phyloP scores from a whole-genome alignment of 2,888 invertebrate genomes.

The Lobophora halterata region DNA sequence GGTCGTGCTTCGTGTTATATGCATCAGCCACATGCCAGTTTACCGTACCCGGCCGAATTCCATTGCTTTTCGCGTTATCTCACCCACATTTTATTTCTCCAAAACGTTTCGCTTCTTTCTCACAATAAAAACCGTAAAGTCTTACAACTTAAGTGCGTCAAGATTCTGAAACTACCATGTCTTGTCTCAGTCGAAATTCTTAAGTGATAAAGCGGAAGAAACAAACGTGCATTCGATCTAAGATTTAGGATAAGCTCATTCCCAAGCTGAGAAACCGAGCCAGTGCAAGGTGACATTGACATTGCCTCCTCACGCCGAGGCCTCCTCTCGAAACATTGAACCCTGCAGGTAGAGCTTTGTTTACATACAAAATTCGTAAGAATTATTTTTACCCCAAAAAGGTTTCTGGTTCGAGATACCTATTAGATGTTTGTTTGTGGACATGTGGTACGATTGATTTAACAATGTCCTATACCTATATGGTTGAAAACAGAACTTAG shows the following conservation, averaged over 20 bases:
- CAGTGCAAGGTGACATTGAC: conserved; percentile 73
- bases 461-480: too few species aligned
- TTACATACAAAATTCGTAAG: conserved; percentile 38
- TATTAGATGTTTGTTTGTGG: too few species aligned
- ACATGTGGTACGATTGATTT: too few species aligned
- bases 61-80: conserved; percentile 58
- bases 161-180: not conserved
- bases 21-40: conserved; percentile 34
- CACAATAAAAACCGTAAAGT: not conserved
- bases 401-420: too few species aligned
- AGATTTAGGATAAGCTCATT: conserved; percentile 7
- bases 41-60: conserved; percentile 72
- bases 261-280: conserved; percentile 16
- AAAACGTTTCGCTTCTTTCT: conserved; percentile 35
- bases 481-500: too few species aligned
- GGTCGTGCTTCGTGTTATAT: conserved; percentile 30
- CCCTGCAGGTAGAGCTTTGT: conserved; percentile 48
- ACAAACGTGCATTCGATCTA: conserved; percentile 10
- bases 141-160: not conserved
- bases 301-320: conserved; percentile 47
- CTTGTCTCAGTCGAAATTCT: not conserved
- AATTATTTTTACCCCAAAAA: conserved; percentile 6
- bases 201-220: conserved; percentile 3
- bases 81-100: conserved; percentile 60
- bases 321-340: conserved; percentile 54